Conservation (phyloP, 2,797 vertebrate genomes). For the Eulemur mongoz region DNA sequence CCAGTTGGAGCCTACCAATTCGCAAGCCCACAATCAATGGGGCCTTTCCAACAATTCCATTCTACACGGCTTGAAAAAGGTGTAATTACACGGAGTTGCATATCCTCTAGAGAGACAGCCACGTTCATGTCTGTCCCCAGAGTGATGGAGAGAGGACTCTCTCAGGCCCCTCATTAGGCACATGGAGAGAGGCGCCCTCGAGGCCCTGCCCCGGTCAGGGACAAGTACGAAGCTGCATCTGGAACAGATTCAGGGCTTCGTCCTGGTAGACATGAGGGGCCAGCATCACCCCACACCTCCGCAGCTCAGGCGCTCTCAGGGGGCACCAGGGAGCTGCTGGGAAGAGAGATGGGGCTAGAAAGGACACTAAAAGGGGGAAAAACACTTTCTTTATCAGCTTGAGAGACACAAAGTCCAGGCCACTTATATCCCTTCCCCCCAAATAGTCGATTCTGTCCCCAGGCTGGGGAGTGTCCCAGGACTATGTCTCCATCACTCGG, state of each 20-base stretch:
- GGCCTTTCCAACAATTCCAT: constrained; percentile 51
- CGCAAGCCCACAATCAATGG: constrained; percentile 40
- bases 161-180: neutral
- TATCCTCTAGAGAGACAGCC: neutral
- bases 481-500: neutral
- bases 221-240: neutral
- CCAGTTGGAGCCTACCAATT: constrained; percentile 46
- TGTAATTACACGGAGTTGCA: neutral
- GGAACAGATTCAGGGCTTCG: too few species aligned
- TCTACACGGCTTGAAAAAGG: constrained; percentile 21
- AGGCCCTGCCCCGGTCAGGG: neutral
- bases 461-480: neutral
- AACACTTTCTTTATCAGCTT: neutral
- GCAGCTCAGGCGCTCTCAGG: neutral
- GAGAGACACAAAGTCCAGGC: neutral
- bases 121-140: neutral
- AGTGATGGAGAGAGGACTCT: neutral
- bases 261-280: neutral
- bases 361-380: neutral
- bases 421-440: neutral
- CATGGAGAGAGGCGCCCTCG: neutral
- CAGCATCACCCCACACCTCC: neutral
- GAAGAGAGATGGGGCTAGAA: neutral
- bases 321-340: neutral
- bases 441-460: neutral